A percentile compares a stretch with the other conserved stretches of the same genome.
Evolutionary conservation across 2,113 vertebrate species (phyloP).

Genomic region (Actinemys pallida): DNA sequence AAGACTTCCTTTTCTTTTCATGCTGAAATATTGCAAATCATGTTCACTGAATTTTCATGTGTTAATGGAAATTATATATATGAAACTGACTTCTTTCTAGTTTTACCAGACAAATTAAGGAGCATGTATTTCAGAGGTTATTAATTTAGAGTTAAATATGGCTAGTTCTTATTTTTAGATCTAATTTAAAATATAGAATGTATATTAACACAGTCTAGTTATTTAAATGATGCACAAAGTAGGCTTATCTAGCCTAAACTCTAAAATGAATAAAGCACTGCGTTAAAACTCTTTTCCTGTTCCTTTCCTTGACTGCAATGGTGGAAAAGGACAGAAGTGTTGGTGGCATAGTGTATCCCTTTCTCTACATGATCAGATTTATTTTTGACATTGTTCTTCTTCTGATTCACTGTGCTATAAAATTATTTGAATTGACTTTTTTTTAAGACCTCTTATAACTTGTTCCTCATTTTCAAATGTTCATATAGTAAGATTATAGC

Average conservation of each 20-base stretch:
- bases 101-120: slow-evolving; percentile 48
- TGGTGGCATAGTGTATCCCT: background rate
- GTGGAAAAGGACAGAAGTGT: background rate
- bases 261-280: background rate
- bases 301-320: background rate
- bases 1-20: slow-evolving; percentile 31
- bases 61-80: slow-evolving; percentile 49
- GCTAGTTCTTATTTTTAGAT: slow-evolving; percentile 52
- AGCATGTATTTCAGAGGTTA: slow-evolving; percentile 9
- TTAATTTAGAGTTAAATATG: slow-evolving; percentile 2
- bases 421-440: background rate
- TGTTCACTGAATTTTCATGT: slow-evolving; percentile 56
- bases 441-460: background rate
- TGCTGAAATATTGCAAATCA: slow-evolving; percentile 8
- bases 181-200: slow-evolving; percentile 41
- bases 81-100: slow-evolving; percentile 42
- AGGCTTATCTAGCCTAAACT: slow-evolving; percentile 47
- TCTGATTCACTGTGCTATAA: background rate
- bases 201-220: slow-evolving; percentile 21
- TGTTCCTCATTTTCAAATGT: background rate
- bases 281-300: background rate
- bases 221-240: slow-evolving; percentile 45
- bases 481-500: background rate
- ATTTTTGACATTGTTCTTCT: background rate
- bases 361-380: background rate